Percentiles rank a stretch among this genome's conserved stretches.
These are phyloP conservation scores for Pentalonia nigronervosa DNA, from an alignment of 1,140 invertebrate species.

Conservation along the genomic window DNA sequence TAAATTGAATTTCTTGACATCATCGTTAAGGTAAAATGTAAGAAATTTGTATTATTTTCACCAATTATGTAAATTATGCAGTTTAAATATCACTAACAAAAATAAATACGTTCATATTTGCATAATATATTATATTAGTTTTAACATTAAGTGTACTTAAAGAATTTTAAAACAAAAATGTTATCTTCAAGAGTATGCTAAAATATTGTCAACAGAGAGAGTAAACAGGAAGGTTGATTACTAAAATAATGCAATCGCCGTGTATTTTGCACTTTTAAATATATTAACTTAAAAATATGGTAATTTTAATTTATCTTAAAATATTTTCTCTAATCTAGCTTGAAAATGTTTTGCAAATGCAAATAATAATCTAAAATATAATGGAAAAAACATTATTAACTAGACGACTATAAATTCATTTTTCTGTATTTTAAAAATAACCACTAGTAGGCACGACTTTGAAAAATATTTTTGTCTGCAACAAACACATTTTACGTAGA, in stretches of 20 bases:
- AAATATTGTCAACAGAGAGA: not conserved
- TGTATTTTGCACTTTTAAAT: not conserved
- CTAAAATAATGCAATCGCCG: not conserved
- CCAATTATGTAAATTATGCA: not conserved
- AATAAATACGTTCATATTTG: not conserved
- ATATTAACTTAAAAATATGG: not conserved
- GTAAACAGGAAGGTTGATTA: not conserved
- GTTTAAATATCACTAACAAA: not conserved
- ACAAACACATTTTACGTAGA: not conserved
- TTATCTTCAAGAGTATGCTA: not conserved
- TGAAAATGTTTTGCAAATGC: not conserved
- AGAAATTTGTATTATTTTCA: not conserved
- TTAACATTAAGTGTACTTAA: not conserved
- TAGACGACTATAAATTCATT: not conserved
- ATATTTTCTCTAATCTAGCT: not conserved
- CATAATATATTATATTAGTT: not conserved
- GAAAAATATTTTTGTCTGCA: not conserved
- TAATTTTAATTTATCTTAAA: not conserved
- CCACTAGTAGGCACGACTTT: not conserved
- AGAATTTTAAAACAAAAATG: not conserved
- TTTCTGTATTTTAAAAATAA: not conserved
- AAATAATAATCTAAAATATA: not conserved
- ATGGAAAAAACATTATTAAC: not conserved
- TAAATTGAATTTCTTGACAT: not conserved
- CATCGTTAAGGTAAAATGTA: not conserved